A percentile compares a stretch with the other conserved stretches of the same genome.
These are phyloP conservation scores for Porites evermanni DNA, from an alignment of 92 coral and sea anemone species.

Conservation along the genomic window DNA sequence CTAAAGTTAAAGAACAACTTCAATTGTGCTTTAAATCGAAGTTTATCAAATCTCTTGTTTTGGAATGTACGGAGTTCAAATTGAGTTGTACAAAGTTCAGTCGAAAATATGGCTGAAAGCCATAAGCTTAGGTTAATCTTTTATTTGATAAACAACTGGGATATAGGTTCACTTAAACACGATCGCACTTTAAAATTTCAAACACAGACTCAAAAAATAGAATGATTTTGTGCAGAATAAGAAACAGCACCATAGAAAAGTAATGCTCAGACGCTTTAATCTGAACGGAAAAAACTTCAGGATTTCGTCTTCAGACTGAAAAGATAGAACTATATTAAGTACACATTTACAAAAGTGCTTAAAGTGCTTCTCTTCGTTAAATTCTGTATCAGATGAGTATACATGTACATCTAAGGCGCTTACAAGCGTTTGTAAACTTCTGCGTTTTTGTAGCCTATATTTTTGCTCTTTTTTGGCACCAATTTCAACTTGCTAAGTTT, in stretches of 20 bases:
- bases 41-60: background rate
- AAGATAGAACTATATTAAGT: background rate
- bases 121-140: too few species aligned
- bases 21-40: background rate
- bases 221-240: background rate
- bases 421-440: too few species aligned
- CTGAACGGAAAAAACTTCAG: background rate
- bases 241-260: background rate
- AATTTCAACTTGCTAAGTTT: too few species aligned
- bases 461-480: too few species aligned
- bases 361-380: background rate
- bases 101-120: too few species aligned
- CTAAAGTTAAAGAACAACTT: constrained; percentile 24
- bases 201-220: background rate
- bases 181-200: background rate
- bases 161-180: too few species aligned
- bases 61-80: too few species aligned
- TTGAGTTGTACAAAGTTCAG: too few species aligned
- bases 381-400: background rate
- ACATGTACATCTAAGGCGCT: too few species aligned
- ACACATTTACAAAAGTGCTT: background rate
- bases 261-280: background rate
- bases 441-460: too few species aligned
- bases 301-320: background rate
- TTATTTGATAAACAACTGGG: too few species aligned